phyloP scores from a whole-genome alignment of 1,140 invertebrate species.

The Polypedilum pembai region DNA sequence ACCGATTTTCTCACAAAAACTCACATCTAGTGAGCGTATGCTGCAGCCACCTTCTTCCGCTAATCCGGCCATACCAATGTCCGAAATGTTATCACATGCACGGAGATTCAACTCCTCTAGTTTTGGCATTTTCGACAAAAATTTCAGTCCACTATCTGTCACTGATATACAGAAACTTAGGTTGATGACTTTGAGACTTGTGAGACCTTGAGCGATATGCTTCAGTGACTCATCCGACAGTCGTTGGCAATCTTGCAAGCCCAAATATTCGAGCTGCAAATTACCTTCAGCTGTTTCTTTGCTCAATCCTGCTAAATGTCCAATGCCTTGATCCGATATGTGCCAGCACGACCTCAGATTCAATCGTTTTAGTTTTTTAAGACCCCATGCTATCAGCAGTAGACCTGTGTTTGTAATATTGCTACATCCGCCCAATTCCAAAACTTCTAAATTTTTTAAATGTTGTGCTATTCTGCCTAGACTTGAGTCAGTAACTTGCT shows the following conservation, averaged over 20 bases:
- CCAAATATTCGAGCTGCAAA: constrained; percentile 69
- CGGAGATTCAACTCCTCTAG: constrained; percentile 82
- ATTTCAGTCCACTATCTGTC: constrained; percentile 82
- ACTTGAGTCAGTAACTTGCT: constrained; percentile 84
- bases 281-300: constrained; percentile 58
- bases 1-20: constrained; percentile 91
- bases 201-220: constrained; percentile 71
- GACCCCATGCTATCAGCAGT: constrained; percentile 73
- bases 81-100: constrained; percentile 89
- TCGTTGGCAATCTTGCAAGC: constrained; percentile 89
- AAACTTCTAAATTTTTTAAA: constrained; percentile 76
- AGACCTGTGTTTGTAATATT: constrained; percentile 84
- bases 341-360: constrained; percentile 88
- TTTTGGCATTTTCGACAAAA: constrained; percentile 74
- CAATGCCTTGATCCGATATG: constrained; percentile 82
- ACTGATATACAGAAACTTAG: constrained; percentile 90
- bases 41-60: constrained; percentile 71
- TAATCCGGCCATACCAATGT: constrained; percentile 83
- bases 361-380: constrained; percentile 71
- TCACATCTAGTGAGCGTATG: constrained; percentile 77
- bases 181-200: constrained; percentile 72
- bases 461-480: constrained; percentile 74
- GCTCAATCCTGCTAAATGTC: constrained; percentile 70
- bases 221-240: constrained; percentile 83
- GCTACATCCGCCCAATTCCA: constrained; percentile 84